Evolutionary conservation across 2,113 vertebrate species (phyloP).

Genomic region (Ciconia boyciana): DNA sequence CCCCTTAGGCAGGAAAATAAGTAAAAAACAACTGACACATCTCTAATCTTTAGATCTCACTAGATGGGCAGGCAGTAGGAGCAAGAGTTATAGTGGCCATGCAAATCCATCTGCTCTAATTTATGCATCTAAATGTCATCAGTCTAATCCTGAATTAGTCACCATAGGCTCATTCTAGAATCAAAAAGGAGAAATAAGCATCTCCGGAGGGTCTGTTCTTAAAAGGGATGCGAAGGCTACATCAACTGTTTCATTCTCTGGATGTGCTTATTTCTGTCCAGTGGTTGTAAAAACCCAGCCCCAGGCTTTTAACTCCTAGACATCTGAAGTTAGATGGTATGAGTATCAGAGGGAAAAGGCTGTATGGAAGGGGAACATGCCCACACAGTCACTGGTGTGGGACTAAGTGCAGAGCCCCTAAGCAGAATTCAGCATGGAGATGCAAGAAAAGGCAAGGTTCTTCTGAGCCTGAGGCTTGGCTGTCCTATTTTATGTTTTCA

Average conservation of each 20-base stretch:
- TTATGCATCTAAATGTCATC: not conserved
- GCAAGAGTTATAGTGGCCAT: not conserved
- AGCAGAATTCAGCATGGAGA: not conserved
- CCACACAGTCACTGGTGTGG: not conserved
- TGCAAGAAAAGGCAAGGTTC: not conserved
- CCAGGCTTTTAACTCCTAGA: not conserved
- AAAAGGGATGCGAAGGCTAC: not conserved
- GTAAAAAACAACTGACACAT: not conserved
- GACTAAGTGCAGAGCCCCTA: not conserved
- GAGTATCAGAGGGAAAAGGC: not conserved
- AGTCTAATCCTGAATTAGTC: not conserved
- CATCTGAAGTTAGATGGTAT: not conserved
- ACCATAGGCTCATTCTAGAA: not conserved
- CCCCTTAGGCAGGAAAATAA: not conserved
- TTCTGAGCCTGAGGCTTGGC: not conserved
- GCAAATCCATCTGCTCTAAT: not conserved
- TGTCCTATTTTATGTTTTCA: not conserved
- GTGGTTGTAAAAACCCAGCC: not conserved
- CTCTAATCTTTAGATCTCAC: not conserved
- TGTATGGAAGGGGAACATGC: not conserved
- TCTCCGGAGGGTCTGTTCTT: not conserved
- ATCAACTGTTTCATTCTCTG: not conserved
- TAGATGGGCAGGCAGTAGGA: not conserved
- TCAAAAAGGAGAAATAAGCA: not conserved
- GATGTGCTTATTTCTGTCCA: not conserved